Conservation (phyloP, 2,113 vertebrate genomes). For the Oryzias celebensis region DNA sequence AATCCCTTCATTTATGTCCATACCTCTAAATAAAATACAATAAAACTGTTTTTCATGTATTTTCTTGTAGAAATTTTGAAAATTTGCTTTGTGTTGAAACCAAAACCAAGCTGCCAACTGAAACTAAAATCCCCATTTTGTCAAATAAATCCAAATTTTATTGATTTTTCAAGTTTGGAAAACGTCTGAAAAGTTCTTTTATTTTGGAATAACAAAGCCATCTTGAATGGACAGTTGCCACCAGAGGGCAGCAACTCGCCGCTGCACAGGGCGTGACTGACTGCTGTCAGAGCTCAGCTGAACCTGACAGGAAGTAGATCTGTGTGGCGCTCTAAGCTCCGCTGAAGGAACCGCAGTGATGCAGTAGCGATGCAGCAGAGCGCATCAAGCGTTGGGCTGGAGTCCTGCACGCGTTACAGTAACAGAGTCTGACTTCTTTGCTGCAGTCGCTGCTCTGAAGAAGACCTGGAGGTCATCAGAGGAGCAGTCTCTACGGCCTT, state of each 20-base stretch:
- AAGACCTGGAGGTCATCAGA: slow-evolving; percentile 34
- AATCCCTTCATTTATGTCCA: too few species aligned
- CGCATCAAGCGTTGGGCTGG: neutral
- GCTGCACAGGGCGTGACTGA: neutral
- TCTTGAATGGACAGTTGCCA: slow-evolving; percentile 13
- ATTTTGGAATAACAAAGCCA: too few species aligned
- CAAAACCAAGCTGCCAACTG: too few species aligned
- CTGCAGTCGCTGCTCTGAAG: slow-evolving; percentile 4
- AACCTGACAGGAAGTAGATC: neutral
- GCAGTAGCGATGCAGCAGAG: neutral
- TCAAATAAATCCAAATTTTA: too few species aligned
- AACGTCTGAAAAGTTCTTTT: too few species aligned
- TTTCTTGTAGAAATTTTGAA: too few species aligned
- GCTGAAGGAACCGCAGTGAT: slow-evolving; percentile 9
- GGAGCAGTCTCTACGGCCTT: slow-evolving; percentile 24
- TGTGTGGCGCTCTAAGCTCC: neutral
- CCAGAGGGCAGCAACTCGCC: slow-evolving; percentile 42
- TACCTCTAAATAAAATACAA: too few species aligned
- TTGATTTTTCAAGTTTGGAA: too few species aligned
- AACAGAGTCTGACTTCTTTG: slow-evolving; percentile 3
- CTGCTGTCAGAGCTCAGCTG: slow-evolving; percentile 7
- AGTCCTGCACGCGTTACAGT: neutral
- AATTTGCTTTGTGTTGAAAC: too few species aligned
- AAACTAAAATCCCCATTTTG: too few species aligned
- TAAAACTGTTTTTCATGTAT: too few species aligned